Evolutionary conservation across 2,888 invertebrate species (phyloP), one percentile per base, ranked within the genome.

Genomic region (Tetragonula carbonaria): DNA sequence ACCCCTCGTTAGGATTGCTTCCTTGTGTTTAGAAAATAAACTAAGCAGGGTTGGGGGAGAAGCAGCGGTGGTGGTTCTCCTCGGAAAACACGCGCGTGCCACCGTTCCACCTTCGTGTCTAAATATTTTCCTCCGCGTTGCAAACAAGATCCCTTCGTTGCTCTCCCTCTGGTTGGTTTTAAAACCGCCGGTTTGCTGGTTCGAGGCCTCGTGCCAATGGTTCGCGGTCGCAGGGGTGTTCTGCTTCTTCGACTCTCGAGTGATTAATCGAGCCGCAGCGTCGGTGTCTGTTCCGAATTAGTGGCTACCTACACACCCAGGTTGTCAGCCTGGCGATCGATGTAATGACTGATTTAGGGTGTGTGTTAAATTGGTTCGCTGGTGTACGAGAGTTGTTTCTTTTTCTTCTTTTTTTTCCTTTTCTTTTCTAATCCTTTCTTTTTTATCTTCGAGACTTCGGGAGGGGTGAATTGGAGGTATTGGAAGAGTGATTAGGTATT

Each of bases 11-110:
- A 71, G 86, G 79, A 85, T 84, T 85, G 88, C 86, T 86, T 88
- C 86, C 83, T 45, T 8, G 79, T 90, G 90, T 90, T 90, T 90
- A 84, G 89, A 85, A 86, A 89, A 89, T 88, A 90, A 89, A 89
- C 85, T 75, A 45, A 33, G 23, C 21, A 14, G 68, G 18, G 51
- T 45, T 28, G 28, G 28, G 28, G 50, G 18, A 67, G 21, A 50
- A 59, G n/a, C 21, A 11, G 33, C 33, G 33, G 33, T 33, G 33
- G 63, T 33, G 66, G 62, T n/a, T n/a, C 18, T 51, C 23, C 59
- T 18, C n/a, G 72, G 38, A 59, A 71, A 68, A 77, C 73, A 75
- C 74, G 53, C 78, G 76, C 78, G 70, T 84, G 76, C 76, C 65
- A 53, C 74, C 74, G 57, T 33, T 2, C 55, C 33, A 16, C 23